Base-by-base conservation (phyloP, 2,888 invertebrate genomes). In the Drosophila fulvimacula region DNA sequence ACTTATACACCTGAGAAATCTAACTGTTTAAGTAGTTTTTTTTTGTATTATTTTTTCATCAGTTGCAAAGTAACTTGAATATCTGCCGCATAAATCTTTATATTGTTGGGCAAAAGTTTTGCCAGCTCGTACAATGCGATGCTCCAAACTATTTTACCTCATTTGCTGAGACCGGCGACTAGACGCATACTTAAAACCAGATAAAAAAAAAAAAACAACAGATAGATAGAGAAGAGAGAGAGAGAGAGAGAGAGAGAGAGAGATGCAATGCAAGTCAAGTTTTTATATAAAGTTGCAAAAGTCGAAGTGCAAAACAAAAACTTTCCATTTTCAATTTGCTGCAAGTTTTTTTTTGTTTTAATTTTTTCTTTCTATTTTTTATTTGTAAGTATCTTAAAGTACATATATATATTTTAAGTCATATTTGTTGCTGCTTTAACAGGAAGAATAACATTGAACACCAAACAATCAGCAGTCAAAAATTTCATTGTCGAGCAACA, bases 401-500 rank as follows among this genome's bases (percentile, higher is more conserved):
- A n/a, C n/a, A 17, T 7, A 19, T 36, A 1, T 30, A 30, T 30
- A 30, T 30, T 44, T 17, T 13, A 32, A 13, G 7, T 5, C n/a
- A 5, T 57, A 21, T 64, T 30, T 56, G 3, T 48, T 11, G 59
- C 66, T 68, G 66, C 81, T 82, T 82, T 64, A 60, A 59, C 55
- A 56, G 84, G 73, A 89, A 87, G 76, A 74, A 84, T 87, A 84
- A 87, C 88, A 89, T 84, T 81, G 89, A 84, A 79, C 89, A 70
- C 66, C 85, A 80, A 86, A 82, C 82, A 82, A 82, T 86, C 82
- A 85, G 73, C 84, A 87, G 87, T 84, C 87, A 84, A 87, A 84
- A 85, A 75, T 85, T 85, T 88, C 85, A 83, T 85, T 85, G 88
- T 85, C 74, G 74, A 62, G 19, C 60, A 76, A 69, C 52, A 70